Evolutionary conservation across 2,888 invertebrate species (phyloP), one percentile per base, ranked within the genome.

Genomic region (Epirrhoe alternata): DNA sequence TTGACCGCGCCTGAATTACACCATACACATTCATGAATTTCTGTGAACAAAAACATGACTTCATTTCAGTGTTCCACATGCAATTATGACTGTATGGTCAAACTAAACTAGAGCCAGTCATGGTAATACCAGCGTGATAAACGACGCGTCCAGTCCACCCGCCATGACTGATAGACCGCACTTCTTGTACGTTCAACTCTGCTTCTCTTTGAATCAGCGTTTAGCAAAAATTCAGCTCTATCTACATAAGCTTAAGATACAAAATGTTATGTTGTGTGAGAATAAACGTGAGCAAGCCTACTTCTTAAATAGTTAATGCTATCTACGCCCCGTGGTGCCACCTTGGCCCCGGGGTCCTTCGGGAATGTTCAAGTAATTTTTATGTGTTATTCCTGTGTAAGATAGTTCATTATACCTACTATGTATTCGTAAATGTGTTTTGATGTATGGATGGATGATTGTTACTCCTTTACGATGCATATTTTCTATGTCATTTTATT

Each of bases 151-250:
- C 65, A 60, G 51, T 57, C 75, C 86, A 86, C 76, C 76, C 78
- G 73, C 72, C 72, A 79, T 84, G 85, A 86, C 76, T 86, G 85
- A 86, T 86, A 81, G 77, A 75, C 73, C 72, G 56, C 67, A 75
- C 73, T 84, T 85, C 82, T 85, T 85, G 79, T 74, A 73, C 73
- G 71, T 49, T n/a, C 31, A 38, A 14, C 30, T 56, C 58, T 66
- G 17, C 16, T 30, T 45, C 30, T 12, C 49, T 56, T 16, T 14
- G 8, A 50, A 4, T 16, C 7, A 3, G 30, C 0, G 5, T 42
- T 5, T 14, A 24, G 6, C 14, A 6, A 4, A 31, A 52, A 52
- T 16, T 45, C 2, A 52, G n/a, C 60, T 42, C 14, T 52, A 31
- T 42, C 6, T 6, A 12, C 12, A 6, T 2, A 31, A 10, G 6